Percentiles rank a stretch among this genome's conserved stretches.
These are phyloP conservation scores for Stichopus horrens DNA, from an alignment of 53 echinoderm and acorn worm genomes.

Conservation along the genomic window DNA sequence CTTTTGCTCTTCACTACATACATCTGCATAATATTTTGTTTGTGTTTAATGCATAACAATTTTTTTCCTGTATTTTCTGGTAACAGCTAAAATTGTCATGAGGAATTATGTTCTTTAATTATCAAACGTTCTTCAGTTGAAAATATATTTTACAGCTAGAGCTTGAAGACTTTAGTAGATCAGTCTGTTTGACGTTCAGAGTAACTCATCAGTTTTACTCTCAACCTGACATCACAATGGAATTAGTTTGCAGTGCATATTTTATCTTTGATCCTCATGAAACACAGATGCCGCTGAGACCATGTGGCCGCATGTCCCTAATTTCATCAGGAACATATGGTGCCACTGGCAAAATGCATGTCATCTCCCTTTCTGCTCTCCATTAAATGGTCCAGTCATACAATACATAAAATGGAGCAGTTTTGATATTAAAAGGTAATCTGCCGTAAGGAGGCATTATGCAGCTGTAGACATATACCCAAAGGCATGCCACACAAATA, in stretches of 20 bases:
- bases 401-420: background rate
- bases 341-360: slow-evolving; percentile 9
- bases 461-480: slow-evolving; percentile 33
- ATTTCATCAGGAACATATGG: slow-evolving; percentile 36
- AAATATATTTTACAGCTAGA: no score
- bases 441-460: slow-evolving; percentile 13
- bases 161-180: no score
- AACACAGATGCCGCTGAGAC: slow-evolving; percentile 1
- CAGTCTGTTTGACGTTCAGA: background rate
- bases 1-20: no score
- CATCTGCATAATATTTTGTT: no score
- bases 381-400: background rate
- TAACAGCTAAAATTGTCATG: no score
- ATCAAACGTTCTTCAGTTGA: no score
- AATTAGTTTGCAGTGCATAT: background rate
- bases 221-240: background rate
- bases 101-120: no score
- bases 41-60: no score
- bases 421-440: slow-evolving; percentile 6
- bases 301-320: slow-evolving; percentile 4
- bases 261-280: slow-evolving; percentile 6
- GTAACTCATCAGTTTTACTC: background rate
- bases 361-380: background rate
- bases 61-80: no score
- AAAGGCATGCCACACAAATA: slow-evolving; percentile 20